Percentiles rank a stretch among this genome's conserved stretches.
These are phyloP conservation scores for Eilema caniola DNA, from an alignment of 2,888 invertebrate species.

Conservation along the genomic window DNA sequence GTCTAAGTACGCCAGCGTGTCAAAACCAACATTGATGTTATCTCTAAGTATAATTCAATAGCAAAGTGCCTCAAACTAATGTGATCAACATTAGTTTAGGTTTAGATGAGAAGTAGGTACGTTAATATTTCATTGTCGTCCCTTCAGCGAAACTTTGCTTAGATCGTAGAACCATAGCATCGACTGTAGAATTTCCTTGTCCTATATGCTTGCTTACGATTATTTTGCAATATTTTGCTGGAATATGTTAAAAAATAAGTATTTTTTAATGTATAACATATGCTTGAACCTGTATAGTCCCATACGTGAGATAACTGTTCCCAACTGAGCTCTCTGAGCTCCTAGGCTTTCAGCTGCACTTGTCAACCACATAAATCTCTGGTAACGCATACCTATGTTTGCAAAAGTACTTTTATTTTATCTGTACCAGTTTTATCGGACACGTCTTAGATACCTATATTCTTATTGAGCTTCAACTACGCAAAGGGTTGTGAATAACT, in stretches of 20 bases:
- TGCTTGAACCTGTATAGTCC: not conserved
- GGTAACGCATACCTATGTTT: too few relatives aligned
- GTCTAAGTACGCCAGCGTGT: conserved; percentile 7
- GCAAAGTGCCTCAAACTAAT: not conserved
- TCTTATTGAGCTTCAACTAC: not conserved
- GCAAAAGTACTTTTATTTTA: too few relatives aligned
- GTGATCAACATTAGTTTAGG: not conserved
- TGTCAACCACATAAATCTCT: too few relatives aligned
- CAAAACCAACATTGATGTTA: not conserved
- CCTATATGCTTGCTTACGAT: not conserved
- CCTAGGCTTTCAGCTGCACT: not conserved
- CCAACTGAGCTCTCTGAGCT: not conserved
- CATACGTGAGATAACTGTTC: not conserved
- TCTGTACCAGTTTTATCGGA: not conserved
- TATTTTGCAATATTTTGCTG: too few relatives aligned
- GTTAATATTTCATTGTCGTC: not conserved
- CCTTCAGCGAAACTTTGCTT: not conserved
- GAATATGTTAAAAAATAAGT: too few relatives aligned
- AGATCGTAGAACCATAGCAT: not conserved
- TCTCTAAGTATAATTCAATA: not conserved
- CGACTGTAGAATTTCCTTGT: not conserved
- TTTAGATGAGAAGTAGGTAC: not conserved
- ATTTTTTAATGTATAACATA: too few relatives aligned
- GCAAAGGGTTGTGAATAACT: not conserved
- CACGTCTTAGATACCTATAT: not conserved